phyloP scores from a whole-genome alignment of 2,888 invertebrate genomes.

The Limenitis camilla region DNA sequence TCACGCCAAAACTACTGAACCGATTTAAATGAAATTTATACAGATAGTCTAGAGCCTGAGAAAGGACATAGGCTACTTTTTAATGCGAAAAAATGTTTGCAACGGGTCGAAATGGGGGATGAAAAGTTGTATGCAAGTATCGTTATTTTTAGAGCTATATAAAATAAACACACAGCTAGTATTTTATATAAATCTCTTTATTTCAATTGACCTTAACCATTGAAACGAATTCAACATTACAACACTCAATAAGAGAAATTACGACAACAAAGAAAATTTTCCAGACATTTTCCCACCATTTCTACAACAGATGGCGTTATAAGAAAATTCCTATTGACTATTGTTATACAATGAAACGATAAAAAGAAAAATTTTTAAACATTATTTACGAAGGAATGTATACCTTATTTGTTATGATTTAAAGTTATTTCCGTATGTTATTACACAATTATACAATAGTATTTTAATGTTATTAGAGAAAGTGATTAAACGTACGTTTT shows the following conservation, averaged over 20 bases:
- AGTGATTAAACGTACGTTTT: slow-evolving; percentile 16
- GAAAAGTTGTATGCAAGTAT: no score
- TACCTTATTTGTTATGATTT: not conserved
- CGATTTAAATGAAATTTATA: no score
- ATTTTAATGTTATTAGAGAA: slow-evolving; percentile 22
- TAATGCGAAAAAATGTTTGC: no score
- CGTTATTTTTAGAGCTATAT: no score
- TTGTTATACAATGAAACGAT: slow-evolving; percentile 28
- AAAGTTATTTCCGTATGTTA: slow-evolving; percentile 1
- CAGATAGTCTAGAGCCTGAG: no score
- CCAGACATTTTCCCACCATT: slow-evolving; percentile 44
- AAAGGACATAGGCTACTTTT: no score
- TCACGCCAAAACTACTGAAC: no score
- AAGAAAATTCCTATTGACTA: slow-evolving; percentile 31
- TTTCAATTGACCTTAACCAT: slow-evolving; percentile 12
- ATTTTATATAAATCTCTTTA: no score
- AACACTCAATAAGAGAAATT: slow-evolving; percentile 32
- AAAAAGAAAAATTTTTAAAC: slow-evolving; percentile 2
- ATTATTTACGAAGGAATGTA: slow-evolving; percentile 1
- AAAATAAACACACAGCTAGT: no score
- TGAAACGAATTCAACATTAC: slow-evolving; percentile 10
- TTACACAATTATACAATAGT: slow-evolving; percentile 11
- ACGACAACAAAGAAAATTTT: slow-evolving; percentile 28
- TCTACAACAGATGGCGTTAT: slow-evolving; percentile 57
- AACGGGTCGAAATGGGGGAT: no score